These are phyloP conservation scores for Chaetorhynchus papuensis DNA, from an alignment of 2,113 vertebrate genomes.

Conservation along the genomic window DNA sequence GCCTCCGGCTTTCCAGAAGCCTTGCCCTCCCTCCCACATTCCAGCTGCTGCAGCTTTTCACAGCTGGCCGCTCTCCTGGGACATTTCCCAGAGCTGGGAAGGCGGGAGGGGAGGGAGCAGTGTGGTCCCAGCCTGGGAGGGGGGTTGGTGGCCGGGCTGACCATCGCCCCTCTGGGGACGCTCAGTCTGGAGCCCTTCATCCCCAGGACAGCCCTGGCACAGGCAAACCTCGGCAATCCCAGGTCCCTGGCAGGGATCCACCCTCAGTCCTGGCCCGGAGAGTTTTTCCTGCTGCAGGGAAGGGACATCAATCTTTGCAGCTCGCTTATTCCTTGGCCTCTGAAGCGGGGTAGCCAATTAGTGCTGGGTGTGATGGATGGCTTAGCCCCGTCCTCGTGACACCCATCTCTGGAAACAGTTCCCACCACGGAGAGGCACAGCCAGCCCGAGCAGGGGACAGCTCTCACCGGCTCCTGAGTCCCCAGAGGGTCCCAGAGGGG, in stretches of 20 bases:
- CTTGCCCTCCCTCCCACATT: slow-evolving; percentile 55
- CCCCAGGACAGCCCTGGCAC: not conserved
- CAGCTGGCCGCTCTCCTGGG: slow-evolving; percentile 57
- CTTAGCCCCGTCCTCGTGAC: slow-evolving; percentile 17
- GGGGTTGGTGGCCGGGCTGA: not conserved
- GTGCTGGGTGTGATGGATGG: slow-evolving; percentile 41
- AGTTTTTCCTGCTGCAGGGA: slow-evolving; percentile 17
- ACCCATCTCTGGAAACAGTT: not conserved
- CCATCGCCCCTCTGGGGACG: not conserved
- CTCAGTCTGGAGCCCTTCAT: not conserved
- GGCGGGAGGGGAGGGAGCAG: not conserved
- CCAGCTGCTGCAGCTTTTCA: slow-evolving; percentile 68
- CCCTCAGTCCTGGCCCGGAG: not conserved
- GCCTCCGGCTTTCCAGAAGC: slow-evolving; percentile 26
- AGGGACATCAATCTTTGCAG: slow-evolving; percentile 33
- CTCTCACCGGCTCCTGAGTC: not conserved
- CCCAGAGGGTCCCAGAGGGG: not conserved
- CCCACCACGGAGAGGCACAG: not conserved
- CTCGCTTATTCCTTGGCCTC: slow-evolving; percentile 39
- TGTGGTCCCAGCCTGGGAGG: not conserved
- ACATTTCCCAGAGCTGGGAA: slow-evolving; percentile 59
- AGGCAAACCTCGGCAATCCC: not conserved
- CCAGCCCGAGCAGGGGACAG: fast-evolving
- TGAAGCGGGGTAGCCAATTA: slow-evolving; percentile 24
- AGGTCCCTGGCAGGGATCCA: slow-evolving; percentile 30